phyloP scores from a whole-genome alignment of 2,113 vertebrate genomes.

The Grallaria varia region DNA sequence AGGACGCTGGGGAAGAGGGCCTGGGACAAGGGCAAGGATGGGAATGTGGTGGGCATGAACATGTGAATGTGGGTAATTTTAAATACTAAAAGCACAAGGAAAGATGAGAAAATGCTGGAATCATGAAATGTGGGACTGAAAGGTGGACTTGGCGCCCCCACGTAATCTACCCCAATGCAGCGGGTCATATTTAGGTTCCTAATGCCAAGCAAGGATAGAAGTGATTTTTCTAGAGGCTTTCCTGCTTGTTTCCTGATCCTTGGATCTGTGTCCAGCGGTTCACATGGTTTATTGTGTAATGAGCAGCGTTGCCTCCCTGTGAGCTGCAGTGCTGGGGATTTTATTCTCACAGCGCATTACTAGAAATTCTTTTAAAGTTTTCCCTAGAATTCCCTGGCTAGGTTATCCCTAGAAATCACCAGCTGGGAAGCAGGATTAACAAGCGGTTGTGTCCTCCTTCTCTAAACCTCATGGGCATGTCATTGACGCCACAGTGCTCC shows the following conservation, averaged over 20 bases:
- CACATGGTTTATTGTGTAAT: neutral
- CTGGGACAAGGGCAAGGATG: neutral
- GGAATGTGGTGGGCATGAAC: neutral
- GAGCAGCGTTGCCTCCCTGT: neutral
- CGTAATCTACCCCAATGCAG: neutral
- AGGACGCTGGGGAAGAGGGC: neutral
- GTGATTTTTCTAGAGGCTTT: neutral
- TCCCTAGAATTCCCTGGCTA: slow-evolving; percentile 6
- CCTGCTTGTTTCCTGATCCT: neutral
- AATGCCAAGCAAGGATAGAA: neutral
- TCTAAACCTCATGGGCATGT: slow-evolving; percentile 19
- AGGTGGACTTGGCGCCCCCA: neutral
- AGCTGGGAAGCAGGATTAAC: slow-evolving; percentile 44
- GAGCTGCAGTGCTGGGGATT: neutral
- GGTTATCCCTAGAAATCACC: slow-evolving; percentile 47
- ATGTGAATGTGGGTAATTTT: neutral
- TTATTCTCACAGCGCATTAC: slow-evolving; percentile 22
- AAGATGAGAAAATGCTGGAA: neutral
- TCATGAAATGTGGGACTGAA: neutral
- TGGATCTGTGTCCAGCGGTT: neutral
- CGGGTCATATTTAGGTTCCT: neutral
- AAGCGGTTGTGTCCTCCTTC: neutral
- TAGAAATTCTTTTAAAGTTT: slow-evolving; percentile 10
- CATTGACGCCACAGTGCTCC: neutral
- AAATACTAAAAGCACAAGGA: neutral